These are phyloP conservation scores for Caenorhabditis uteleia DNA, from an alignment of 2,888 invertebrate species.

Conservation along the genomic window DNA sequence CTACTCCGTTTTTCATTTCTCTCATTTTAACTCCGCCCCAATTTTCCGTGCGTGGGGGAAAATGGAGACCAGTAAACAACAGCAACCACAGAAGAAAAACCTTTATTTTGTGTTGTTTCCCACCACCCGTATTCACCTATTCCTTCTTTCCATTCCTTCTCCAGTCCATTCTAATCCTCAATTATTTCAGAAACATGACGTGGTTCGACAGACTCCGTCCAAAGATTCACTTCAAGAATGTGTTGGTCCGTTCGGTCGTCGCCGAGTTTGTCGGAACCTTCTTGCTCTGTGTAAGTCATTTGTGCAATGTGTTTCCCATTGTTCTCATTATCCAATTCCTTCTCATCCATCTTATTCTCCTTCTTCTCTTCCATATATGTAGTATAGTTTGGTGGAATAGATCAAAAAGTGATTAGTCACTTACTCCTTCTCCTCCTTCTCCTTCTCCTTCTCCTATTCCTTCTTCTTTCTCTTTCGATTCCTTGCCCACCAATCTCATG, in stretches of 20 bases:
- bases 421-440: not conserved
- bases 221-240: conserved; percentile 60
- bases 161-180: not conserved
- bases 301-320: no score
- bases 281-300: conserved; percentile 57
- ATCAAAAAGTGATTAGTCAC: not conserved
- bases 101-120: conserved; percentile 2
- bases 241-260: conserved; percentile 59
- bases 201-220: conserved; percentile 52
- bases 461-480: not conserved
- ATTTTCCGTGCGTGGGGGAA: conserved; percentile 7
- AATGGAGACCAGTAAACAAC: conserved; percentile 14
- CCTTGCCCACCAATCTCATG: not conserved
- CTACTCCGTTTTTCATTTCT: conserved; percentile 1
- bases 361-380: no score
- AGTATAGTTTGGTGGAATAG: not conserved
- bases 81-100: not conserved
- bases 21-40: conserved; percentile 11
- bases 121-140: not conserved
- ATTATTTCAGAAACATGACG: conserved; percentile 15
- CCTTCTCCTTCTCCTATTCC: not conserved
- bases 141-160: conserved; percentile 1
- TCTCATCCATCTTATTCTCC: not conserved
- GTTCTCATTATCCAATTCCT: not conserved
- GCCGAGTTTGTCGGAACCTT: conserved; percentile 67